Evolutionary conservation across 2,797 vertebrate species (phyloP), one percentile per base, ranked within the genome.

Genomic region (Acanthis flammea): DNA sequence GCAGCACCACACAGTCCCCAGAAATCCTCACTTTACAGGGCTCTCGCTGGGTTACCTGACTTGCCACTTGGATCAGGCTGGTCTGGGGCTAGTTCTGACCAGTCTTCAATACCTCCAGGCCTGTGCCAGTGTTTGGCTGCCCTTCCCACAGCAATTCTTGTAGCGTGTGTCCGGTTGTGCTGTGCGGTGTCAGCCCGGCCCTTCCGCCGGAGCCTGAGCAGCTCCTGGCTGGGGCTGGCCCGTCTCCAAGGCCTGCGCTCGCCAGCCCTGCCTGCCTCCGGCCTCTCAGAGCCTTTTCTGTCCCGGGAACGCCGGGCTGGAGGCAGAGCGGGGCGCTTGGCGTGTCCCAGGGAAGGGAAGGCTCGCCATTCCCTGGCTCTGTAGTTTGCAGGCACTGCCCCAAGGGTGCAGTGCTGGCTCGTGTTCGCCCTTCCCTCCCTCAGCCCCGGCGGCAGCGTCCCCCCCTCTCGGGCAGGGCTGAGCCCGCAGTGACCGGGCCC

Each of bases 341-440:
- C 24, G 12, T 19, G 83, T 16, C 65, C 53, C 18, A 1, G 5
- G 15, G 3, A 33, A 23, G 41, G 39, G 14, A 15, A 24, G 13
- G 12, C 41, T 30, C 10, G 1, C 54, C 54, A 4, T 7, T 60
- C 9, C 22, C 57, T 6, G 19, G 3, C n/a, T 53, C 83, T 96
- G 95, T 8, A 96, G 88, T 96, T 45, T 70, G 74, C 86, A 19
- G 10, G 12, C 80, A 5, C 66, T 85, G 89, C 92, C 94, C 96
- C 95, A 93, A 96, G 95, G 89, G 92, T 89, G 96, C 96, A 96
- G 78, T 94, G 96, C 89, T 41, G 95, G 44, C 47, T 84, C 94
- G 1, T 2, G n/a, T 78, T 94, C 73, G 13, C 41, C 90, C 54
- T 61, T 7, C n/a, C 33, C 76, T 65, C 28, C 0, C 76, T 31